Percentiles rank a stretch among this genome's conserved stretches.
phyloP scores from a whole-genome alignment of 1,140 invertebrate genomes.

The Philotrypesis tridentata region DNA sequence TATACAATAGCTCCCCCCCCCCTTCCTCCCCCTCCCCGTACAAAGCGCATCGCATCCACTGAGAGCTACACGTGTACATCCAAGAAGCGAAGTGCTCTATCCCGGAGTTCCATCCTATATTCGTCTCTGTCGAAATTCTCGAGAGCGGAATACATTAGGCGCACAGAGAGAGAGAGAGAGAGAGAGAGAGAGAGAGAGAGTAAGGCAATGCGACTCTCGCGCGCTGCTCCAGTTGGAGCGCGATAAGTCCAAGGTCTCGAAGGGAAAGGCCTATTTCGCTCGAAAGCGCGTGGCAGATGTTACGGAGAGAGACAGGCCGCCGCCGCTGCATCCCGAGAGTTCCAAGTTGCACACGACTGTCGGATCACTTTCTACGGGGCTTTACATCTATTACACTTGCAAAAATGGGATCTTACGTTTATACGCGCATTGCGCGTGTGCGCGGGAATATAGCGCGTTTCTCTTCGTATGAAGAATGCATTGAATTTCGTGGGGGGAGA shows the following conservation, averaged over 20 bases:
- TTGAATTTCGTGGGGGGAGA: too few species aligned
- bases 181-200: too few species aligned
- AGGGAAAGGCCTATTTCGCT: conserved; percentile 45
- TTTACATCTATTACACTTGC: background rate
- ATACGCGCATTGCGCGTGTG: too few species aligned
- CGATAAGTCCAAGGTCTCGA: conserved; percentile 50
- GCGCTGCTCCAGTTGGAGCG: conserved; percentile 40
- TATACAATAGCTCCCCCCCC: too few species aligned
- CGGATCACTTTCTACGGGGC: background rate
- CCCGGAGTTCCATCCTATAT: too few species aligned
- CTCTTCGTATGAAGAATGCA: too few species aligned
- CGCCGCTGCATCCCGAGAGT: background rate
- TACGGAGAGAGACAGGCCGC: background rate
- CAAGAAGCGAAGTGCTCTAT: background rate
- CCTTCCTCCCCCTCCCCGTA: too few species aligned
- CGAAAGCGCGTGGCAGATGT: conserved; percentile 14
- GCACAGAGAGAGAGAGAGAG: too few species aligned
- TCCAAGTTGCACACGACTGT: background rate
- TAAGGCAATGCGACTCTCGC: conserved; percentile 11
- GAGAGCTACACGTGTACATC: background rate
- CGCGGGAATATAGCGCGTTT: too few species aligned
- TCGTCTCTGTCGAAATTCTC: conserved; percentile 15
- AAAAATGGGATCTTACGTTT: background rate
- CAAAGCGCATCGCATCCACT: background rate
- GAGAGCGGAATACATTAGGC: background rate